phyloP scores from a whole-genome alignment of 1,140 invertebrate species.

The Drosophila sp. region DNA sequence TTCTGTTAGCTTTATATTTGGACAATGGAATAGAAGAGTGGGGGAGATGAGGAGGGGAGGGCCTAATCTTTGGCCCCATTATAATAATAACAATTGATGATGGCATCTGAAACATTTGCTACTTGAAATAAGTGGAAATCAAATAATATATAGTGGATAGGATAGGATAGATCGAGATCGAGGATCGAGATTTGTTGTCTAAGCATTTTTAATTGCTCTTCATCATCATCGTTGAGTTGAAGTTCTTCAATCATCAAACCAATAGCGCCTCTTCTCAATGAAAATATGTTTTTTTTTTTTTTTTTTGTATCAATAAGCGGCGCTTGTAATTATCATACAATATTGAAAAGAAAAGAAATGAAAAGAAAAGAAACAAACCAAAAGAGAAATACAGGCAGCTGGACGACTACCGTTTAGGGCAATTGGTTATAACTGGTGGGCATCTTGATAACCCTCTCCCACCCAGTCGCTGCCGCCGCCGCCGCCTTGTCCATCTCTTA shows the following conservation, averaged over 20 bases:
- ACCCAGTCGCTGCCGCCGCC: neutral
- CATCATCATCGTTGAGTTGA: neutral
- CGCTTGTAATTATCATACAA: conserved; percentile 72
- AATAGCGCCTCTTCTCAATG: conserved; percentile 66
- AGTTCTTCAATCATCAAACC: conserved; percentile 56
- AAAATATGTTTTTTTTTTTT: conserved; percentile 13
- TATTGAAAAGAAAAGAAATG: conserved; percentile 15
- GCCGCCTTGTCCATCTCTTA: conserved; percentile 1
- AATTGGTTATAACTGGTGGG: conserved; percentile 61
- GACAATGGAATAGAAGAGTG: neutral
- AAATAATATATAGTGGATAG: conserved; percentile 30
- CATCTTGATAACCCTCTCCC: conserved; percentile 33
- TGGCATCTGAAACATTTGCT: conserved; percentile 50
- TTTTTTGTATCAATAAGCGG: conserved; percentile 66
- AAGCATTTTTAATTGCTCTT: conserved; percentile 70
- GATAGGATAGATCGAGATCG: neutral
- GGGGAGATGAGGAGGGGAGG: neutral
- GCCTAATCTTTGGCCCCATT: conserved; percentile 65
- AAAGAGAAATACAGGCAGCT: conserved; percentile 56
- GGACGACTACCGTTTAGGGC: conserved; percentile 77
- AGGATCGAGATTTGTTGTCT: conserved; percentile 57
- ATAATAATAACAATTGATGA: conserved; percentile 58
- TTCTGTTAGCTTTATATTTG: conserved; percentile 17
- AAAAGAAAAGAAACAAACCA: conserved; percentile 21
- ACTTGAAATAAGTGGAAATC: conserved; percentile 50